Conservation (phyloP, 2,797 vertebrate genomes). For the Poecilia wingei region DNA sequence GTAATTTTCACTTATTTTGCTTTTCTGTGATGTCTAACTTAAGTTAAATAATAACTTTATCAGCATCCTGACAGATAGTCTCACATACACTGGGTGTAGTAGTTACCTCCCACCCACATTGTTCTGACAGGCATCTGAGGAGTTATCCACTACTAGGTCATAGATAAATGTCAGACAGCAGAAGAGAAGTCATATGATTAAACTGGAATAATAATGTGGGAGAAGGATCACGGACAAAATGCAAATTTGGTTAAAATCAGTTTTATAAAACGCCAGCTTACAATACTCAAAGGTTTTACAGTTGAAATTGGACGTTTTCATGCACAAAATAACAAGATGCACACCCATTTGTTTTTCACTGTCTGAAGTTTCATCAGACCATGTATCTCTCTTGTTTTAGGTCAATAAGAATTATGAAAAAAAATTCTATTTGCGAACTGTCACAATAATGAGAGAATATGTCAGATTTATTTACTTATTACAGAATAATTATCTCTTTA, state of each 20-base stretch:
- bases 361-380: too few relatives aligned
- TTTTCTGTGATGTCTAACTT: not conserved
- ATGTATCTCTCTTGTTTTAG: too few relatives aligned
- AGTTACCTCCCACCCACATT: not conserved
- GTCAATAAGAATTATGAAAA: not conserved
- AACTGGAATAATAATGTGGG: not conserved
- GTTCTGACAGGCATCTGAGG: not conserved
- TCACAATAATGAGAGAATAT: not conserved
- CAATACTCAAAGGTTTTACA: not conserved
- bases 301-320: not conserved
- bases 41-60: not conserved
- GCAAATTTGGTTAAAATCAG: not conserved
- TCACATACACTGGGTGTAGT: not conserved
- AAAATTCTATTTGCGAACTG: not conserved
- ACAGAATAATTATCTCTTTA: not conserved
- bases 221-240: not conserved
- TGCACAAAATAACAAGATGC: not conserved
- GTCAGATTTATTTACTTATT: not conserved
- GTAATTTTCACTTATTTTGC: not conserved
- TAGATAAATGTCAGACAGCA: constrained; percentile 22
- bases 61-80: not conserved
- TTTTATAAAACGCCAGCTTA: not conserved
- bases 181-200: constrained; percentile 11
- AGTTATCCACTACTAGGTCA: constrained; percentile 22
- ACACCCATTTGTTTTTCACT: too few relatives aligned